Evolutionary conservation across 2,113 vertebrate genomes (phyloP).

Genomic region (Steatornis caripensis): DNA sequence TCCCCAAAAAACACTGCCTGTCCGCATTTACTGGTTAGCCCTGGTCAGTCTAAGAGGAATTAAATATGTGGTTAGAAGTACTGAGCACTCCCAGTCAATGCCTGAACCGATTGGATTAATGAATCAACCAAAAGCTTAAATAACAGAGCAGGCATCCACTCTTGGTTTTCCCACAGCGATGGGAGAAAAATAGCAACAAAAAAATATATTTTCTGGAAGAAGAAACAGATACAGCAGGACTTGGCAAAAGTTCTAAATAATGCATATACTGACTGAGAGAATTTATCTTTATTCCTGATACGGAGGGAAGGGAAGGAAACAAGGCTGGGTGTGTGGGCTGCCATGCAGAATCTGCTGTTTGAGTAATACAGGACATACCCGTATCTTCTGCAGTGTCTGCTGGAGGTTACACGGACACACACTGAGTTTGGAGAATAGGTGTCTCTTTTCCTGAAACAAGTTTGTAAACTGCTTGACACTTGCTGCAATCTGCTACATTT

Average conservation of each 20-base stretch:
- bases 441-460: background rate
- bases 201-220: background rate
- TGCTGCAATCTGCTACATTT: background rate
- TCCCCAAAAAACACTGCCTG: background rate
- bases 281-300: background rate
- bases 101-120: background rate
- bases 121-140: background rate
- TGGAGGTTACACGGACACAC: background rate
- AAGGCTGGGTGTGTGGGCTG: rapidly evolving
- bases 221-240: background rate
- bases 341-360: background rate
- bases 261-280: background rate
- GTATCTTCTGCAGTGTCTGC: background rate
- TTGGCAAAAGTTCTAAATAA: background rate
- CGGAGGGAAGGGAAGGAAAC: background rate
- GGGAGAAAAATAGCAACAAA: background rate
- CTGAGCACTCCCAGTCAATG: background rate
- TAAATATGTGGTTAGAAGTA: background rate
- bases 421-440: background rate
- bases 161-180: background rate
- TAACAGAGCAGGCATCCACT: background rate
- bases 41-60: background rate
- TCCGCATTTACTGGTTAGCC: background rate
- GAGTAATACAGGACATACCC: background rate
- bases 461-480: background rate